Base-by-base conservation (phyloP, 2,888 invertebrate species). In the Apocheima hispidaria region DNA sequence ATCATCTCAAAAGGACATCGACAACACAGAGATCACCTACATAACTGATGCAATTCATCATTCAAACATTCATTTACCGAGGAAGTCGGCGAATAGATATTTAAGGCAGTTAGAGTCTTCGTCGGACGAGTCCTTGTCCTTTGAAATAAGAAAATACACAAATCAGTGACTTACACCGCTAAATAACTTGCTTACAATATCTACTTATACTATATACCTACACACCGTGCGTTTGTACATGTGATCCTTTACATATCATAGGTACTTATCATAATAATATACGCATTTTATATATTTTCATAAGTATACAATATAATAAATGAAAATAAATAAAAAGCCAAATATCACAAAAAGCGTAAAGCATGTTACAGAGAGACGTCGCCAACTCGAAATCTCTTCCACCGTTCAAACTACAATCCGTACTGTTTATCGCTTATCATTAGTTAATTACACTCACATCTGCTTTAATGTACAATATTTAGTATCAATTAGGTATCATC, bases 81-180 rank as follows among this genome's bases (percentile, higher is more conserved):
- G 92, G 80, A 94, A 90, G 84, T 94, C 95, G 87, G 94, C 94
- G 90, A 95, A 94, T 87, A 95, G 93, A 90, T 94, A 95, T 94
- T 93, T 95, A 91, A 95, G 94, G 94, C 95, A 95, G 94, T 94
- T 94, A 92, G 94, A 93, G 90, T 94, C 90, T 82, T 90, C 90
- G 80, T 90, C 91, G 83, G 90, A 90, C 78, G 90, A 86, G 76
- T 85, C 87, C 87, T 84, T 81, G 81, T 87, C 90, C 90, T 91
- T 88, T 74, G 84, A 76, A 79, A 88, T 82, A 86, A 79, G 84
- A 88, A 87, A 86, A 78, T 74, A 82, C 74, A 85, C 74, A 83
- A 74, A 78, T 87, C 74, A 87, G 78, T 84, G 75, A 77, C 60
- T 65, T 55, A 67, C 68, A 67, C 54, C 41, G 63, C 57, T 63